Percentiles rank a stretch among this genome's conserved stretches.
Evolutionary conservation across 1,140 invertebrate genomes (phyloP).

Genomic region (Drosophila ambigua): DNA sequence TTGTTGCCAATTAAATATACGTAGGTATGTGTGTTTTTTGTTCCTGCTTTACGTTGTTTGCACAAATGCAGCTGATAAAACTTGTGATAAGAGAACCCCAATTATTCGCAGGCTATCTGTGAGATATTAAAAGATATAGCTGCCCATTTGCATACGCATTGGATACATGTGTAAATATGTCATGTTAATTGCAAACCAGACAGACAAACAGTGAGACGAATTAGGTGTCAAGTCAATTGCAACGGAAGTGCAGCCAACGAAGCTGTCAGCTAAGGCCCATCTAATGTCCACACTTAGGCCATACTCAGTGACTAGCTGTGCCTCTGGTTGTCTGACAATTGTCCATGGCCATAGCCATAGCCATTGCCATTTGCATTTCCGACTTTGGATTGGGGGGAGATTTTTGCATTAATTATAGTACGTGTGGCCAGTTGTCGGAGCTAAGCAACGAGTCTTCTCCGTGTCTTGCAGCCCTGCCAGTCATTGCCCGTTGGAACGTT

Average conservation of each 20-base stretch:
- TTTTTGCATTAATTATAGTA: conserved; percentile 9
- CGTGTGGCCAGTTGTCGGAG: neutral
- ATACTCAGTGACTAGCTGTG: conserved; percentile 5
- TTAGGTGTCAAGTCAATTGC: conserved; percentile 15
- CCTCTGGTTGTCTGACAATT: conserved; percentile 41
- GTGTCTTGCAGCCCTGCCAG: conserved; percentile 26
- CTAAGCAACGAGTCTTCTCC: conserved; percentile 9
- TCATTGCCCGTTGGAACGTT: conserved; percentile 31
- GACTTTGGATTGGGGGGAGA: neutral
- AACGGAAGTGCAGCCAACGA: conserved; percentile 27
- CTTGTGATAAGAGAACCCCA: conserved; percentile 13
- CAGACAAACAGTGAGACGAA: conserved; percentile 2
- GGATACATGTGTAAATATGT: too few species aligned
- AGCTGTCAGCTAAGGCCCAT: conserved; percentile 27
- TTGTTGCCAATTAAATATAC: conserved; percentile 55
- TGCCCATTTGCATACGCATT: too few species aligned
- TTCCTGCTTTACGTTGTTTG: conserved; percentile 13
- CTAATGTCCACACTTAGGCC: conserved; percentile 30
- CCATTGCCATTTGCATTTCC: neutral
- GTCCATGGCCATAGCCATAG: conserved; percentile 29
- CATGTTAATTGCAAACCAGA: conserved; percentile 9
- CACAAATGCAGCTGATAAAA: conserved; percentile 23
- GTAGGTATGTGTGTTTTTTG: neutral
- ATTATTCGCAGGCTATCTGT: too few species aligned
- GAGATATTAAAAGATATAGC: too few species aligned